Percentiles rank a stretch among this genome's conserved stretches.
Conservation (phyloP, 2,797 vertebrate genomes). For the Acanthiza pusilla region DNA sequence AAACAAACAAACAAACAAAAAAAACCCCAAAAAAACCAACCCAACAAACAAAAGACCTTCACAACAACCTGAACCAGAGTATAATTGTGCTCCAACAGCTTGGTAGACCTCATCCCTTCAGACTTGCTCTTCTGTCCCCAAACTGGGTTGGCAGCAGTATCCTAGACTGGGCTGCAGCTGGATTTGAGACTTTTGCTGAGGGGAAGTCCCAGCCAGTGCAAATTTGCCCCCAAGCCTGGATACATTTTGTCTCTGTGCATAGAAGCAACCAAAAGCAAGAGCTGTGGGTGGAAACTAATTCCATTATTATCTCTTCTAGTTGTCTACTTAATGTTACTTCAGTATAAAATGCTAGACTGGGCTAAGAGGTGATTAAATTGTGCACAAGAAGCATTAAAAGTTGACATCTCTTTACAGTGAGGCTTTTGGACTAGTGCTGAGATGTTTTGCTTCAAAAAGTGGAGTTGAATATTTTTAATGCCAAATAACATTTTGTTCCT, state of each 20-base stretch:
- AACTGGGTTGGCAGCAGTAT: neutral
- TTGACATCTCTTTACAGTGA: neutral
- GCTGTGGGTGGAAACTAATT: neutral
- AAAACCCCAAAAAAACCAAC: no score
- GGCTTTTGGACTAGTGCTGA: slow-evolving; percentile 46
- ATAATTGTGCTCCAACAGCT: neutral
- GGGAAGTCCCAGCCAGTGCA: neutral
- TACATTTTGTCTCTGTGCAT: neutral
- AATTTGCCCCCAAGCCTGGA: neutral
- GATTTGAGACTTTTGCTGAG: neutral
- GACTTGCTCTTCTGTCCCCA: neutral
- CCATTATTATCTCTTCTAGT: neutral
- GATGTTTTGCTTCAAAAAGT: slow-evolving; percentile 26
- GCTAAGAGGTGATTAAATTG: neutral
- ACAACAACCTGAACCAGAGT: neutral
- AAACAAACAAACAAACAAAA: no score
- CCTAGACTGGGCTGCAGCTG: neutral
- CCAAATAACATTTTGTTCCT: neutral
- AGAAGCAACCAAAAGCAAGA: neutral
- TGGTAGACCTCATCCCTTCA: neutral
- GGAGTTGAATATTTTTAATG: neutral
- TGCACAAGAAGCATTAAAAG: slow-evolving; percentile 14
- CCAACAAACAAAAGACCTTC: neutral
- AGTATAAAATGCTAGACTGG: neutral
- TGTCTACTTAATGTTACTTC: neutral